A percentile compares a stretch with the other conserved stretches of the same genome.
Conservation (phyloP, 1,140 invertebrate genomes). For the Drosophila ironensis region DNA sequence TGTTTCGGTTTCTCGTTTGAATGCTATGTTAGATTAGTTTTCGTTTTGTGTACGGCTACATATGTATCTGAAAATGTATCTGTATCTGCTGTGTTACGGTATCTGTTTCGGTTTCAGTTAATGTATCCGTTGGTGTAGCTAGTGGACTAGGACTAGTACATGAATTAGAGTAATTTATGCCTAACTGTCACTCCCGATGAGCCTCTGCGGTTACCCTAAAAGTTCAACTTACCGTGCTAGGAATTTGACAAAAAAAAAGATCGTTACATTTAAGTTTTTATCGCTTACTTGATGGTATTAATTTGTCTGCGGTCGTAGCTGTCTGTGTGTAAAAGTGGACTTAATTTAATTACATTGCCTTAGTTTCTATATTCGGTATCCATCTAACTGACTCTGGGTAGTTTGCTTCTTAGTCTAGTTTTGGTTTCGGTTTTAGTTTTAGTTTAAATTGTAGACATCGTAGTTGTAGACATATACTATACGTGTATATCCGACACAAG, state of each 20-base stretch:
- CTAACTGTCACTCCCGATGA: too few relatives aligned
- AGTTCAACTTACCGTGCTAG: conserved; percentile 65
- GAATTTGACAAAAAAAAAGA: conserved; percentile 54
- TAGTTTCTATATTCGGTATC: conserved; percentile 53
- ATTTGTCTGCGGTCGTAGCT: conserved; percentile 22
- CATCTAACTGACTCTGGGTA: background rate
- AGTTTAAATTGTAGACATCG: conserved; percentile 38
- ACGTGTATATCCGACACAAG: too few relatives aligned
- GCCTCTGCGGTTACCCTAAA: conserved; percentile 40
- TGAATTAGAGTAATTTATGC: conserved; percentile 47
- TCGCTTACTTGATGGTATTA: conserved; percentile 37
- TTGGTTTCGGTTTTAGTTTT: conserved; percentile 16
- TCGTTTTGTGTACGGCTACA: conserved; percentile 51
- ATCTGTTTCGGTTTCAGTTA: conserved; percentile 14
- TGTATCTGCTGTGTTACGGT: conserved; percentile 2
- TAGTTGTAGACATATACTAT: conserved; percentile 34
- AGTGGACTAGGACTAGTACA: conserved; percentile 46
- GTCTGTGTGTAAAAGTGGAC: conserved; percentile 36
- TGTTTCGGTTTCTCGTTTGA: background rate
- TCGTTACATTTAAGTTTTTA: conserved; percentile 14
- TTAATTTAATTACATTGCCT: conserved; percentile 69
- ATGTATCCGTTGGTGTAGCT: conserved; percentile 19
- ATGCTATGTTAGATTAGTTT: conserved; percentile 59
- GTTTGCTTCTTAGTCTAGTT: conserved; percentile 6
- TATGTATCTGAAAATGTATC: conserved; percentile 18